Evolutionary conservation across 2,888 invertebrate species (phyloP).

Genomic region (Dicyrtomina minuta): DNA sequence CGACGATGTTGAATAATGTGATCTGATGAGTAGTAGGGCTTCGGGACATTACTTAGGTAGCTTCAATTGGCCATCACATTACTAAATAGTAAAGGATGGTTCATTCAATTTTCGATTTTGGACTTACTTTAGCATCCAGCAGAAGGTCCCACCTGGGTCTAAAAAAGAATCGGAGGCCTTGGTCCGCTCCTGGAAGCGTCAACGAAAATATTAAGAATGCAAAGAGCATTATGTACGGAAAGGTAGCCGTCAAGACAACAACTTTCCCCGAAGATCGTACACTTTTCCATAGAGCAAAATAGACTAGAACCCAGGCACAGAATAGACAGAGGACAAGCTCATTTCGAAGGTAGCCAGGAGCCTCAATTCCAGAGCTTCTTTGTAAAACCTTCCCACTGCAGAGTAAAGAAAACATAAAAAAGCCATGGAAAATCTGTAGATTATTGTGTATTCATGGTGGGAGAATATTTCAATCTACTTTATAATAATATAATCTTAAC

Average conservation of each 20-base stretch:
- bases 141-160: slow-evolving; percentile 81
- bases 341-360: slow-evolving; percentile 31
- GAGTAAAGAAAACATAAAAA: slow-evolving; percentile 13
- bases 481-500: no score
- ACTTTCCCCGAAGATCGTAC: slow-evolving; percentile 88
- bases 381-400: slow-evolving; percentile 40
- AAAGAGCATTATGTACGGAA: slow-evolving; percentile 84
- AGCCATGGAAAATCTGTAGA: no score
- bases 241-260: slow-evolving; percentile 88
- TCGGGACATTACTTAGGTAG: no score
- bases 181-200: slow-evolving; percentile 82
- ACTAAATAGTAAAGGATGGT: no score
- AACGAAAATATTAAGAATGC: slow-evolving; percentile 84
- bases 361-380: slow-evolving; percentile 36
- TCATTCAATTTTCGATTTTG: no score
- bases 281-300: slow-evolving; percentile 95
- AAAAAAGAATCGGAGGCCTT: slow-evolving; percentile 83
- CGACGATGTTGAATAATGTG: no score
- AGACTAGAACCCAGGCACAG: slow-evolving; percentile 90
- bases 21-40: no score
- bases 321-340: slow-evolving; percentile 66
- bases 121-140: slow-evolving; percentile 73
- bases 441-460: no score
- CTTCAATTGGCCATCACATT: no score
- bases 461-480: no score